These are phyloP conservation scores for Ommatoiulus sabulosus DNA, from an alignment of 2,888 invertebrate genomes.

Conservation along the genomic window DNA sequence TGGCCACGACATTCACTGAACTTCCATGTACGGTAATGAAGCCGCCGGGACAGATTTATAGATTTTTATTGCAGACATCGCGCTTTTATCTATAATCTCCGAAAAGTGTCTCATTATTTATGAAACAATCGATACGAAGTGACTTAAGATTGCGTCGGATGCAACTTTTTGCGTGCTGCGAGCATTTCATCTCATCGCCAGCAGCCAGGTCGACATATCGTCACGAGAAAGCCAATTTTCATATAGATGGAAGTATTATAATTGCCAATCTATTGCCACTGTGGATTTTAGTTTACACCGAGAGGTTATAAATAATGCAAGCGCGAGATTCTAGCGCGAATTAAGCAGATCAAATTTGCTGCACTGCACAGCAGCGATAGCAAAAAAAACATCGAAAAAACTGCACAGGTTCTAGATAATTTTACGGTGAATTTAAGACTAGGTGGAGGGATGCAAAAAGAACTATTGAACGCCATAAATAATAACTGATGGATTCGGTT, in stretches of 20 bases:
- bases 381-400: no score
- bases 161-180: background rate
- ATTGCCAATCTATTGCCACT: conserved; percentile 20
- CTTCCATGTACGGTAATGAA: background rate
- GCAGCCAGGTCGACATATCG: no score
- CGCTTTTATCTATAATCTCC: conserved; percentile 16
- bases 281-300: background rate
- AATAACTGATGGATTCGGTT: no score
- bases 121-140: conserved; percentile 7
- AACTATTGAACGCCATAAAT: no score
- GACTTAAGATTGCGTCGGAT: background rate
- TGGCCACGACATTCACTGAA: background rate
- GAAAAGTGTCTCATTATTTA: conserved; percentile 14
- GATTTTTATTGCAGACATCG: conserved; percentile 6
- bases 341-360: background rate
- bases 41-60: conserved; percentile 7
- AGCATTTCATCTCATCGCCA: no score
- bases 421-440: no score
- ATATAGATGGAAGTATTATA: conserved; percentile 11
- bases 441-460: no score
- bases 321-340: background rate
- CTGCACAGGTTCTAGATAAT: no score
- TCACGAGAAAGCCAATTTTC: background rate
- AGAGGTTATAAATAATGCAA: background rate
- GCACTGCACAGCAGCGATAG: no score